Evolutionary conservation across 2,113 vertebrate genomes (phyloP).

Genomic region (Symphodus melops): DNA sequence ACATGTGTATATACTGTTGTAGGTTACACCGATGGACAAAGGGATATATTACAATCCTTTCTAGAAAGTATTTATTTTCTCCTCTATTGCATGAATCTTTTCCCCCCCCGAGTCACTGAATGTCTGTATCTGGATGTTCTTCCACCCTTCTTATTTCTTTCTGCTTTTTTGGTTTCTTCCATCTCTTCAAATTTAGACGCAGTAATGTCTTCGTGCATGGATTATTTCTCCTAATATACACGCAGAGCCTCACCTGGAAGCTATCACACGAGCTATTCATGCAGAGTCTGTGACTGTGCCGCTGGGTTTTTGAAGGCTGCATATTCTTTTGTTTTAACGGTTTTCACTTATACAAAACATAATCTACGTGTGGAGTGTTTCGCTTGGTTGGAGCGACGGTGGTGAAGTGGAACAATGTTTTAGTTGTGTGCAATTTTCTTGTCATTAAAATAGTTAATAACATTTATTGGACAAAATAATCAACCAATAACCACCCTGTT

Average conservation of each 20-base stretch:
- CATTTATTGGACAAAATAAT: too few relatives aligned
- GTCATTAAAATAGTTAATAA: too few relatives aligned
- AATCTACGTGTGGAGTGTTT: too few relatives aligned
- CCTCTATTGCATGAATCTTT: not conserved
- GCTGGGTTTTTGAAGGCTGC: too few relatives aligned
- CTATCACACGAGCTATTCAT: not conserved
- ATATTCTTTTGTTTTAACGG: not conserved
- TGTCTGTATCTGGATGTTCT: not conserved
- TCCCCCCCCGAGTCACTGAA: not conserved
- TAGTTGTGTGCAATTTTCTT: too few relatives aligned
- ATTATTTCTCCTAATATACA: not conserved
- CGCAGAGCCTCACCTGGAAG: not conserved
- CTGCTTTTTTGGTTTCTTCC: not conserved
- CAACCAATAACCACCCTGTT: too few relatives aligned
- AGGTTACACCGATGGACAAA: not conserved
- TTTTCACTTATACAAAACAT: not conserved
- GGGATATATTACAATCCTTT: not conserved
- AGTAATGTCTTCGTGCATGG: not conserved
- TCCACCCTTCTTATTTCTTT: not conserved
- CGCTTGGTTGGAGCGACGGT: too few relatives aligned
- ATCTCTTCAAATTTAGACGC: not conserved
- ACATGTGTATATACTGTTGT: not conserved
- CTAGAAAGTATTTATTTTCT: not conserved
- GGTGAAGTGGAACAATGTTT: too few relatives aligned
- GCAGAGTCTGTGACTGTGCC: not conserved